phyloP scores from a whole-genome alignment of 2,113 vertebrate genomes.

The Rhineura floridana region DNA sequence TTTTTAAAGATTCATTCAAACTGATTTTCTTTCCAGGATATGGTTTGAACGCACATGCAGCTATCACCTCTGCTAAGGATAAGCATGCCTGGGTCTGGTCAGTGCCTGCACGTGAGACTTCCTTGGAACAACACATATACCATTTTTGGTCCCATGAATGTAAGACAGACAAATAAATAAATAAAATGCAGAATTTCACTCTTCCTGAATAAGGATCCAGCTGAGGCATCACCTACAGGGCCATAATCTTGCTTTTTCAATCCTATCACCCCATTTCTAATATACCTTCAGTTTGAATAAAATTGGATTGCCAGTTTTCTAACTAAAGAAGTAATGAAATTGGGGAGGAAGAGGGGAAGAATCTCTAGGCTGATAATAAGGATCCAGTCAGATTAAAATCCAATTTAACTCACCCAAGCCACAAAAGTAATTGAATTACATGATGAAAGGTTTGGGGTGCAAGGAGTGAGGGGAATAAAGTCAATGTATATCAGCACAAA shows the following conservation, averaged over 20 bases:
- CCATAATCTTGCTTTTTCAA: conserved; percentile 12
- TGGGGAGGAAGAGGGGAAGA: conserved; percentile 32
- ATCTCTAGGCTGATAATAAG: conserved; percentile 57
- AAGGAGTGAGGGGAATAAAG: conserved; percentile 44
- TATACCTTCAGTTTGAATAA: conserved; percentile 36
- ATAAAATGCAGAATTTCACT: neutral
- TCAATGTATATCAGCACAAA: conserved; percentile 70
- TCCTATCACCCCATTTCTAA: neutral
- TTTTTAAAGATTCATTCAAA: neutral
- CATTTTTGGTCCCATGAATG: neutral
- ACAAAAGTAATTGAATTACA: conserved; percentile 75
- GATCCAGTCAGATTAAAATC: conserved; percentile 72
- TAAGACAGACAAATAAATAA: too few species aligned
- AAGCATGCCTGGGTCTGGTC: neutral
- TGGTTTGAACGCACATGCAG: neutral
- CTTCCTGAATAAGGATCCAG: neutral
- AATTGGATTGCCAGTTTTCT: conserved; percentile 40
- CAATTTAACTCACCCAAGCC: conserved; percentile 73
- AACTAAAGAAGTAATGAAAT: conserved; percentile 47
- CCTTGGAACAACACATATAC: neutral
- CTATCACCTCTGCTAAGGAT: neutral
- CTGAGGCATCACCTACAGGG: neutral
- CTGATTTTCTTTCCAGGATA: neutral
- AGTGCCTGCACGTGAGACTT: neutral
- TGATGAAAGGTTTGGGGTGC: conserved; percentile 66